Evolutionary conservation across 2,113 vertebrate genomes (phyloP).

Genomic region (Halcyon senegalensis): DNA sequence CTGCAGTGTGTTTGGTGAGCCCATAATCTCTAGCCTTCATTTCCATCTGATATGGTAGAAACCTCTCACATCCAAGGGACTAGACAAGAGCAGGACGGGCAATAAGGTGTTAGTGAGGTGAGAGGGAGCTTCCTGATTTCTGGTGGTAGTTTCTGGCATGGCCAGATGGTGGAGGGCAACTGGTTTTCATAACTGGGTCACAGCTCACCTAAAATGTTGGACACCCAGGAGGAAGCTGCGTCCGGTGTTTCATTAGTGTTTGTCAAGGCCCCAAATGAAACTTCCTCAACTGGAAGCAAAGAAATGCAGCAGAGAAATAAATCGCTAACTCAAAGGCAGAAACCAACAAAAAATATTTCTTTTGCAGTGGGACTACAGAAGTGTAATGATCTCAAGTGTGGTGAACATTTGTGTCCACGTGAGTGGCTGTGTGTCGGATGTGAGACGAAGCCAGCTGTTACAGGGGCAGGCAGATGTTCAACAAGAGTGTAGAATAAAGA

Average conservation of each 20-base stretch:
- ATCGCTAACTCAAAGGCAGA: not conserved
- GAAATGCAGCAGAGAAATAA: not conserved
- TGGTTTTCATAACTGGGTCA: not conserved
- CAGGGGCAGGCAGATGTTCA: not conserved
- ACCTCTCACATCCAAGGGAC: not conserved
- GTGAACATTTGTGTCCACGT: accelerated
- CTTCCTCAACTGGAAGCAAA: not conserved
- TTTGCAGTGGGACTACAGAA: not conserved
- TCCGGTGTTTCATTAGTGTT: not conserved
- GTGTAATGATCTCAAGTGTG: not conserved
- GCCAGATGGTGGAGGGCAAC: not conserved
- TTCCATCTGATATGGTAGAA: not conserved
- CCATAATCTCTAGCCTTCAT: not conserved
- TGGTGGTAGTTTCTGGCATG: not conserved
- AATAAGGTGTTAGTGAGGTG: not conserved
- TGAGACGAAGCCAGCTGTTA: not conserved
- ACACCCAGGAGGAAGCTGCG: not conserved
- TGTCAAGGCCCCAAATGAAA: not conserved
- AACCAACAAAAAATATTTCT: not conserved
- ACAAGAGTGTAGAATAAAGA: not conserved
- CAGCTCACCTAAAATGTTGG: not conserved
- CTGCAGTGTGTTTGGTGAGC: not conserved
- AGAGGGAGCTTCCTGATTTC: not conserved
- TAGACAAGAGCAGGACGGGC: not conserved
- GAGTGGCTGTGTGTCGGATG: not conserved